These are phyloP conservation scores for Hylaeus anthracinus DNA, from an alignment of 1,140 invertebrate species.

Conservation along the genomic window DNA sequence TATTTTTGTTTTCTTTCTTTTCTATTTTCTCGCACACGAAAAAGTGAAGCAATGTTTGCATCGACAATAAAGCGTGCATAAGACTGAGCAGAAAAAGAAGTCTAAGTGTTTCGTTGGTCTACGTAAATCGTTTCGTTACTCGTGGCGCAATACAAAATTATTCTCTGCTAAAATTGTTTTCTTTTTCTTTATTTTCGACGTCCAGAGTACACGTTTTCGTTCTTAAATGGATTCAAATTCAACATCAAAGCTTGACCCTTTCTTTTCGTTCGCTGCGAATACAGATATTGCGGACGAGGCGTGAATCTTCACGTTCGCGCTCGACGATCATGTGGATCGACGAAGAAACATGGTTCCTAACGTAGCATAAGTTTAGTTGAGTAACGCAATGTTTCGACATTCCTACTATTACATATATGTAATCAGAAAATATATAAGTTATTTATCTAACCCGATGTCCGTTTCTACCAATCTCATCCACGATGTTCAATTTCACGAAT, in stretches of 20 bases:
- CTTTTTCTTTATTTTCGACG: background rate
- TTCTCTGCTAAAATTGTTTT: background rate
- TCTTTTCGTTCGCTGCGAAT: too few relatives aligned
- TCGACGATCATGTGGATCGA: background rate
- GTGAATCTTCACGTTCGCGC: background rate
- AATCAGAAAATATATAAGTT: conserved; percentile 53
- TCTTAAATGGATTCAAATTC: too few relatives aligned
- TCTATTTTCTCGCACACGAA: background rate
- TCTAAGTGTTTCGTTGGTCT: background rate
- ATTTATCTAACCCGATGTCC: conserved; percentile 47
- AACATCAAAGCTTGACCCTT: too few relatives aligned
- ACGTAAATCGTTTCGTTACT: background rate
- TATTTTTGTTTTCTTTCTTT: background rate
- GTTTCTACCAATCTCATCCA: too few relatives aligned
- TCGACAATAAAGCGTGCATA: background rate
- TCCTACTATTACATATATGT: conserved; percentile 42
- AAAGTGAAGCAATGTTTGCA: too few relatives aligned
- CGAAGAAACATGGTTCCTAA: conserved; percentile 27
- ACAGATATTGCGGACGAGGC: background rate
- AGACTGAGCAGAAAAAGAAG: conserved; percentile 16
- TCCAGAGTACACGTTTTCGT: background rate
- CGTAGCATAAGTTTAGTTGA: conserved; percentile 12
- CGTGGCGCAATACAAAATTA: background rate
- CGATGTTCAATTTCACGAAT: too few relatives aligned
- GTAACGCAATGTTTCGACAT: conserved; percentile 44